Conservation (phyloP, 2,888 invertebrate genomes). For the Sympetrum striolatum region DNA sequence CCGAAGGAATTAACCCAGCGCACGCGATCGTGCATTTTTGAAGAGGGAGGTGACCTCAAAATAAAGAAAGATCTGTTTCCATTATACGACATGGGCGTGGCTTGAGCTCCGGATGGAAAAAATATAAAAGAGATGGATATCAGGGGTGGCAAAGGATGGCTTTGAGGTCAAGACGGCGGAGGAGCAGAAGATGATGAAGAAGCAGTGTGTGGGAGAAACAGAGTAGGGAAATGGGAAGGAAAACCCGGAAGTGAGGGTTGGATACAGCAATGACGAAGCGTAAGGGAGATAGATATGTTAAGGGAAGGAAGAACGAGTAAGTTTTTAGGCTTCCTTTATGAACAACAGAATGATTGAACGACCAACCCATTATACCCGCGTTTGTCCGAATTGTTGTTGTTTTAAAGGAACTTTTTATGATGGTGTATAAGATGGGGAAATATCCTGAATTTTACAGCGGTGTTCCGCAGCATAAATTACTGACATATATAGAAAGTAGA, state of each 20-base stretch:
- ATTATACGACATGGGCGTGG: background rate
- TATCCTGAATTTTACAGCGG: too few species aligned
- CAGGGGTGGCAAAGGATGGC: background rate
- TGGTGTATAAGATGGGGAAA: too few species aligned
- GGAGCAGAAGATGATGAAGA: background rate
- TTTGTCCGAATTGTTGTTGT: too few species aligned
- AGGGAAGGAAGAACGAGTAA: too few species aligned
- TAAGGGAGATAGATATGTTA: too few species aligned
- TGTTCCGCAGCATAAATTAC: too few species aligned
- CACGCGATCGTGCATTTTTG: background rate
- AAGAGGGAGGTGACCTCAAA: background rate
- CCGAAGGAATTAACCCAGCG: background rate
- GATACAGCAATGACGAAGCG: background rate
- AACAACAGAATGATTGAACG: too few species aligned
- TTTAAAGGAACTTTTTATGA: too few species aligned
- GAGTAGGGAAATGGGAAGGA: background rate
- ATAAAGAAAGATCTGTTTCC: background rate
- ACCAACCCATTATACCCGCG: too few species aligned
- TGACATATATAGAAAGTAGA: too few species aligned
- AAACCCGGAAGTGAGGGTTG: background rate
- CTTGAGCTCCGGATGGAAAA: background rate
- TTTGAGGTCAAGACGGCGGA: background rate
- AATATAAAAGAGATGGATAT: background rate
- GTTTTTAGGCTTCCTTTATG: too few species aligned
- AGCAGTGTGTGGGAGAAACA: background rate